phyloP scores from a whole-genome alignment of 2,888 invertebrate genomes.

The Lordiphosa fenestrarum region DNA sequence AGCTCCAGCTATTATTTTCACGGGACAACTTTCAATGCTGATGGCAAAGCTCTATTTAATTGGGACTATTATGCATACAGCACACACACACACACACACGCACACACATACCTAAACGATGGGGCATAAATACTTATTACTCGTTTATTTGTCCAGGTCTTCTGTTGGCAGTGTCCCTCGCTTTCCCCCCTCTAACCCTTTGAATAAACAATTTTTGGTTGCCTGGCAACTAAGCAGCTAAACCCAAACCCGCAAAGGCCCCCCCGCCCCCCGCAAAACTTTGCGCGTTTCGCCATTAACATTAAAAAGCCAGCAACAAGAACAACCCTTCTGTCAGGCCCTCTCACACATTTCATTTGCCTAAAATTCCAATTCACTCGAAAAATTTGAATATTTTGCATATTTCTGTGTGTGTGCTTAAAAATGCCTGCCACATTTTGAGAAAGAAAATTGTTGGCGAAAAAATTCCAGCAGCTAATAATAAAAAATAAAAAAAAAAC shows the following conservation, averaged over 20 bases:
- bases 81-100: neutral
- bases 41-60: conserved; percentile 1
- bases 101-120: conserved; percentile 1
- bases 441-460: conserved; percentile 42
- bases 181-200: neutral
- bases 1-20: conserved; percentile 25
- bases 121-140: conserved; percentile 4
- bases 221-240: conserved; percentile 10
- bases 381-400: conserved; percentile 72
- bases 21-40: conserved; percentile 1
- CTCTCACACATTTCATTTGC: conserved; percentile 63
- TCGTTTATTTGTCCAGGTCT: conserved; percentile 4
- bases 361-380: conserved; percentile 71
- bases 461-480: conserved; percentile 66
- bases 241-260: conserved; percentile 6
- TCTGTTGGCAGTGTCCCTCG: neutral
- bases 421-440: conserved; percentile 56
- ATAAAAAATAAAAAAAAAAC: conserved; percentile 55
- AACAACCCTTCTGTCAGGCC: conserved; percentile 11
- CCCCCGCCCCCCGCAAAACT: conserved; percentile 1
- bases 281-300: conserved; percentile 23
- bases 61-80: conserved; percentile 5
- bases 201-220: conserved; percentile 22
- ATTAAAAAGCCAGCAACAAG: conserved; percentile 14
- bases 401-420: conserved; percentile 45